These are phyloP conservation scores for Drymodes brunneopygia DNA, from an alignment of 2,113 vertebrate genomes.

Conservation along the genomic window DNA sequence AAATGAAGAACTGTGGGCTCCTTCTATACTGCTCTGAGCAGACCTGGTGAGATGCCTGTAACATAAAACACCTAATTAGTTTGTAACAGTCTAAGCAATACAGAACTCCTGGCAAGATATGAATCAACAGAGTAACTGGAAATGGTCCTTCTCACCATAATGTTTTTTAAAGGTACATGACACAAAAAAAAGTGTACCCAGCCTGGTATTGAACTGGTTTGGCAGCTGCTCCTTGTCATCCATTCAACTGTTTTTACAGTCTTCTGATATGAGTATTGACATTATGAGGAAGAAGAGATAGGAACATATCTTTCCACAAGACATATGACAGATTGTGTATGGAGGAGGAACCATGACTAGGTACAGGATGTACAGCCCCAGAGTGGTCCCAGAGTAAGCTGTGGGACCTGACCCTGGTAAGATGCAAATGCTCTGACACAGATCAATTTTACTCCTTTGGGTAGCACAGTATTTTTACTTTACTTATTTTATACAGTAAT, in stretches of 20 bases:
- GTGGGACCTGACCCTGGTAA: not conserved
- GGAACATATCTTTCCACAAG: not conserved
- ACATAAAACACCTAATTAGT: not conserved
- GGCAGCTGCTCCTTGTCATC: not conserved
- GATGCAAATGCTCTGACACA: not conserved
- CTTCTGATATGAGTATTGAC: not conserved
- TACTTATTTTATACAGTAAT: not conserved
- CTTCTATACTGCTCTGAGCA: not conserved
- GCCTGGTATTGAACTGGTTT: fast-evolving
- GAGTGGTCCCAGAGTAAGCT: not conserved
- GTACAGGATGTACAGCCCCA: not conserved
- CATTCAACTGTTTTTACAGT: not conserved
- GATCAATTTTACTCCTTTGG: not conserved
- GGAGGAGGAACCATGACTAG: not conserved
- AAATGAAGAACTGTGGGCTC: not conserved
- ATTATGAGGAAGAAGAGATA: not conserved
- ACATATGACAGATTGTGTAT: fast-evolving
- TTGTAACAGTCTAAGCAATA: not conserved
- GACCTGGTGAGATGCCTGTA: not conserved
- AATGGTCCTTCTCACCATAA: not conserved
- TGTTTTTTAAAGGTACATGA: not conserved
- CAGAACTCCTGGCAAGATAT: not conserved
- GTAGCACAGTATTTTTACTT: not conserved
- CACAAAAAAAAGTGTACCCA: not conserved
- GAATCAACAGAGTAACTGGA: not conserved